These are phyloP conservation scores for Grammomys surdaster DNA, from an alignment of 2,113 vertebrate species.

Conservation along the genomic window DNA sequence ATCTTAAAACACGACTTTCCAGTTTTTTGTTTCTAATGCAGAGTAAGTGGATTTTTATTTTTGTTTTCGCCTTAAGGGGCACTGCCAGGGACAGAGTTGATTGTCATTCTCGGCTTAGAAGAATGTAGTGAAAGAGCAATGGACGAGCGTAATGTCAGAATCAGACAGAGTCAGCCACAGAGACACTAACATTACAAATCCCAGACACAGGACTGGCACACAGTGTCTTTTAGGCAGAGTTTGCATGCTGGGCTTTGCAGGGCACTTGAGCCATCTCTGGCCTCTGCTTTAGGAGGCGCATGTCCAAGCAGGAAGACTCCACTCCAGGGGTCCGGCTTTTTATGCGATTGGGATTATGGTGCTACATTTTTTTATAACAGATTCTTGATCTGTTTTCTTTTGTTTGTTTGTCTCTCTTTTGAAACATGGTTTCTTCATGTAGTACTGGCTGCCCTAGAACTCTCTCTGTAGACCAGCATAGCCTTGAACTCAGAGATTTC, in stretches of 20 bases:
- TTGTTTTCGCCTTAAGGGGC: not conserved
- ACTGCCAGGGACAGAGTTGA: slow-evolving; percentile 6
- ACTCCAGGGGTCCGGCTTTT: not conserved
- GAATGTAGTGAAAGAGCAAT: not conserved
- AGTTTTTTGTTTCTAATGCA: not conserved
- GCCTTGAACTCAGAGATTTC: not conserved
- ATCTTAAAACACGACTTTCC: slow-evolving; percentile 45
- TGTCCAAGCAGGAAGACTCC: not conserved
- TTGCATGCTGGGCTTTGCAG: not conserved
- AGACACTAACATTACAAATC: slow-evolving; percentile 1
- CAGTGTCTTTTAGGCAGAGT: not conserved
- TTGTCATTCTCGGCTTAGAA: slow-evolving; percentile 42
- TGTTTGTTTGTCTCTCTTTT: not conserved
- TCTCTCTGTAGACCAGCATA: not conserved
- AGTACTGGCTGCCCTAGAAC: not conserved
- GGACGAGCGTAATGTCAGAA: slow-evolving; percentile 8
- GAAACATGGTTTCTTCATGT: not conserved
- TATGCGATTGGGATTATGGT: not conserved
- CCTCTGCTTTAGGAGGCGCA: not conserved
- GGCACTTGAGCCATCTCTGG: not conserved
- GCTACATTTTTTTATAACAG: not conserved
- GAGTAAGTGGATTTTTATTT: slow-evolving; percentile 20
- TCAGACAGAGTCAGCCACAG: not conserved
- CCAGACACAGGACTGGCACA: not conserved
- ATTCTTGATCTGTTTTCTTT: not conserved